Evolutionary conservation across 2,888 invertebrate species (phyloP).

Genomic region (Oscheius myriophilus): DNA sequence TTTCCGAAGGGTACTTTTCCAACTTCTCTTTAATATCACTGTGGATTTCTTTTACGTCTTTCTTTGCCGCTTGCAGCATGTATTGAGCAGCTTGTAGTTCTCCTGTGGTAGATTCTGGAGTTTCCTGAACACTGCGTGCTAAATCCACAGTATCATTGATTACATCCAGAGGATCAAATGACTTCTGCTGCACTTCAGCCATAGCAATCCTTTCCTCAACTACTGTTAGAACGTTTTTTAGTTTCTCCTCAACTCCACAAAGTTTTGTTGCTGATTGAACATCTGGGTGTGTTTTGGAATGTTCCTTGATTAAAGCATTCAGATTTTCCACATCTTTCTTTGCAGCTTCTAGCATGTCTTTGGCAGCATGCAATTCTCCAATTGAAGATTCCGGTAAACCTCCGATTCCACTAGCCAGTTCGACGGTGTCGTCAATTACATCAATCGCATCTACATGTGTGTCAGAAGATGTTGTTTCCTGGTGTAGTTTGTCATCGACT

Average conservation of each 20-base stretch:
- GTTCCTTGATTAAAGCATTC: constrained; percentile 13
- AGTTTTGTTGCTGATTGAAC: constrained; percentile 35
- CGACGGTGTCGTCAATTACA: constrained; percentile 36
- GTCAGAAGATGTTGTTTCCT: not conserved
- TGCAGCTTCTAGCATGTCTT: constrained; percentile 17
- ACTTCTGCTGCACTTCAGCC: not conserved
- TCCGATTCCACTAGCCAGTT: constrained; percentile 24
- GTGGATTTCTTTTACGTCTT: constrained; percentile 18
- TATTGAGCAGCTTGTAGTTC: constrained; percentile 23
- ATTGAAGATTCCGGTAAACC: not conserved
- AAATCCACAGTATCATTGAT: constrained; percentile 14
- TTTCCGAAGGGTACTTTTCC: constrained; percentile 7
- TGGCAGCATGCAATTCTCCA: constrained; percentile 15
- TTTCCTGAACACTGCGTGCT: not conserved
- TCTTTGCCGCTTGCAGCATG: constrained; percentile 17
- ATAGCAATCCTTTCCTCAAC: constrained; percentile 7
- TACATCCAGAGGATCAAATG: constrained; percentile 15
- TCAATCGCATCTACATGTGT: constrained; percentile 32
- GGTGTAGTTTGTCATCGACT: constrained; percentile 12
- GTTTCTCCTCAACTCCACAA: constrained; percentile 38
- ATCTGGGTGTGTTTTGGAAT: constrained; percentile 34
- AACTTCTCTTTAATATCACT: constrained; percentile 6
- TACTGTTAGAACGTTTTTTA: constrained; percentile 27
- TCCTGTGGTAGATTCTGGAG: constrained; percentile 1
- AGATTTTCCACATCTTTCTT: constrained; percentile 31